Conservation (phyloP, 2,113 vertebrate species). For the Nicator chloris region DNA sequence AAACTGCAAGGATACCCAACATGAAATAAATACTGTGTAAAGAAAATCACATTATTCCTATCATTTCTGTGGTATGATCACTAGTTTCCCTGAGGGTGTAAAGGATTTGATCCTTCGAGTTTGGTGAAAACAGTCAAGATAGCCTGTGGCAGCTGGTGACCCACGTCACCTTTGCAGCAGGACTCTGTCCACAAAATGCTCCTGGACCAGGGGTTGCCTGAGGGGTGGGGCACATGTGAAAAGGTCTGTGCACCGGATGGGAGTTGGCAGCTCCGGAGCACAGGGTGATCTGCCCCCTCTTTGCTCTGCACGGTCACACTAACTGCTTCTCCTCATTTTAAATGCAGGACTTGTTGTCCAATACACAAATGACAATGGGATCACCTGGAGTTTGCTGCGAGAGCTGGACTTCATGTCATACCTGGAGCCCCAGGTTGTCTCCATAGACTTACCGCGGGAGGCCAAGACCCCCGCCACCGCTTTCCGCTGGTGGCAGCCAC, state of each 20-base stretch:
- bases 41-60: neutral
- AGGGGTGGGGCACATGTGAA: neutral
- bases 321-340: conserved; percentile 17
- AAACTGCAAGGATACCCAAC: neutral
- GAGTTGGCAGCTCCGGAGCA: neutral
- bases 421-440: conserved; percentile 92
- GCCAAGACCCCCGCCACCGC: conserved; percentile 90
- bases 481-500: conserved; percentile 98
- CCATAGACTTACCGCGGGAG: conserved; percentile 87
- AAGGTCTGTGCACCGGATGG: accelerated
- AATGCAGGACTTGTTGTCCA: conserved; percentile 89
- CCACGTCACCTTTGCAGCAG: neutral
- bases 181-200: neutral
- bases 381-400: conserved; percentile 89
- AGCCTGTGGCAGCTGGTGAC: neutral
- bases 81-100: neutral
- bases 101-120: neutral
- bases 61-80: neutral
- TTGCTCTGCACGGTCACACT: neutral
- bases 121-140: neutral
- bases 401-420: conserved; percentile 94
- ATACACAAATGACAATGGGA: conserved; percentile 92
- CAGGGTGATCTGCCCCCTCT: neutral
- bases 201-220: neutral
- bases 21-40: neutral